Conservation (phyloP, 2,888 invertebrate genomes). For the Agrenia bidenticulata region DNA sequence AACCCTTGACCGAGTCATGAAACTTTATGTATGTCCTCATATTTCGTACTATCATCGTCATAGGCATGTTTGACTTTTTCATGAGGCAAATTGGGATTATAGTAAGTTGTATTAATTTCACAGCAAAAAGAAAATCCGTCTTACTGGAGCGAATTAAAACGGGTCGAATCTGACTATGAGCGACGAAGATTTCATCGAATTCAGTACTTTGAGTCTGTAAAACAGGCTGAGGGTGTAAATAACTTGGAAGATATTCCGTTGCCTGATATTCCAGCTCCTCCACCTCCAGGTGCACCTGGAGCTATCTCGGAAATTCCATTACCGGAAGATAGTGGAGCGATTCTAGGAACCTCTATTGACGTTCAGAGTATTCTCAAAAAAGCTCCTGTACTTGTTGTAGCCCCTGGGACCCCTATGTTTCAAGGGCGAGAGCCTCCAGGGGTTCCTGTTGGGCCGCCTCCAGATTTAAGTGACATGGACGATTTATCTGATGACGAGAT, state of each 20-base stretch:
- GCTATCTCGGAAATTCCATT: constrained; percentile 45
- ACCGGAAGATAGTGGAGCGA: constrained; percentile 52
- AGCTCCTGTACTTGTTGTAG: constrained; percentile 61
- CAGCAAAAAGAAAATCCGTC: constrained; percentile 95
- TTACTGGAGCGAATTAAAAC: constrained; percentile 86
- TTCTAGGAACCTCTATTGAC: constrained; percentile 55
- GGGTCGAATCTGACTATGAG: constrained; percentile 89
- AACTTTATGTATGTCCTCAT: constrained; percentile 82
- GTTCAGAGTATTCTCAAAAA: constrained; percentile 71
- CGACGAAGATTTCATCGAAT: constrained; percentile 81
- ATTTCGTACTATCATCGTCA: neutral
- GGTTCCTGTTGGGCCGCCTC: constrained; percentile 82
- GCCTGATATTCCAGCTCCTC: constrained; percentile 59
- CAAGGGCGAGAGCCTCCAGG: constrained; percentile 66
- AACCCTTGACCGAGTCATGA: constrained; percentile 88
- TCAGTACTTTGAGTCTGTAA: constrained; percentile 91
- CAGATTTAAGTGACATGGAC: constrained; percentile 68
- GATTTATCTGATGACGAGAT: constrained; percentile 59
- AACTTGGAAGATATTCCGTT: constrained; percentile 92
- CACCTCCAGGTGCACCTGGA: constrained; percentile 18
- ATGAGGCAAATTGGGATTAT: neutral
- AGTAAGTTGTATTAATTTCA: constrained; percentile 46
- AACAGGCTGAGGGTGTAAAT: constrained; percentile 85
- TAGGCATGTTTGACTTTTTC: neutral
- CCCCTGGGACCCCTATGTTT: constrained; percentile 38